Percentiles rank a stretch among this genome's conserved stretches.
phyloP scores from a whole-genome alignment of 2,888 invertebrate genomes.

The Mystacides longicornis region DNA sequence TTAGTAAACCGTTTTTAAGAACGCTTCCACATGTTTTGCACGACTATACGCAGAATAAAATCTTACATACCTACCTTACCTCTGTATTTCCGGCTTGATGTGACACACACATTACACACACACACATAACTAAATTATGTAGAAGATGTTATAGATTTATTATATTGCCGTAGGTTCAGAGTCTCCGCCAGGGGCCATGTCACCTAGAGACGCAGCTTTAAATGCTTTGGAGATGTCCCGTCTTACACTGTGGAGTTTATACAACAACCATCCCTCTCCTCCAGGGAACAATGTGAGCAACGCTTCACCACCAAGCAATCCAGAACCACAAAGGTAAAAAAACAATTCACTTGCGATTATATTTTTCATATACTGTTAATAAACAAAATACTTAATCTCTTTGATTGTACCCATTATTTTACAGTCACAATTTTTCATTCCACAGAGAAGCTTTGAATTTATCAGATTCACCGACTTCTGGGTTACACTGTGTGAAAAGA shows the following conservation, averaged over 20 bases:
- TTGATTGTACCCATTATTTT: no score
- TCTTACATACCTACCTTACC: no score
- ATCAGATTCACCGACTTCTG: constrained; percentile 51
- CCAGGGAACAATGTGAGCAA: constrained; percentile 37
- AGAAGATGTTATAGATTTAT: no score
- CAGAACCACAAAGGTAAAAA: constrained; percentile 42
- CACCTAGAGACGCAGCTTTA: constrained; percentile 49
- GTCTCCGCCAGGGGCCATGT: constrained; percentile 42
- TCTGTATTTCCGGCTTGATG: neutral
- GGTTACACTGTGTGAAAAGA: constrained; percentile 41
- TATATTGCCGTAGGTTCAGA: constrained; percentile 35
- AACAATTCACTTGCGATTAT: neutral
- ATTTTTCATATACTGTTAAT: no score
- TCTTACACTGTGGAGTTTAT: constrained; percentile 75
- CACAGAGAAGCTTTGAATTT: constrained; percentile 80
- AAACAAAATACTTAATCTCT: no score
- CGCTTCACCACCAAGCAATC: constrained; percentile 37
- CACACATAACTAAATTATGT: no score
- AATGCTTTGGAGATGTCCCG: constrained; percentile 72
- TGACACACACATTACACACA: no score
- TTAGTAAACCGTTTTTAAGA: no score
- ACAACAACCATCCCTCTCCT: constrained; percentile 60
- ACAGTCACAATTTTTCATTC: no score
- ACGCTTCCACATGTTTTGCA: no score
- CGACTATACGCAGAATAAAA: no score